phyloP scores from a whole-genome alignment of 2,113 vertebrate species.

The Gymnocephalus cernua region DNA sequence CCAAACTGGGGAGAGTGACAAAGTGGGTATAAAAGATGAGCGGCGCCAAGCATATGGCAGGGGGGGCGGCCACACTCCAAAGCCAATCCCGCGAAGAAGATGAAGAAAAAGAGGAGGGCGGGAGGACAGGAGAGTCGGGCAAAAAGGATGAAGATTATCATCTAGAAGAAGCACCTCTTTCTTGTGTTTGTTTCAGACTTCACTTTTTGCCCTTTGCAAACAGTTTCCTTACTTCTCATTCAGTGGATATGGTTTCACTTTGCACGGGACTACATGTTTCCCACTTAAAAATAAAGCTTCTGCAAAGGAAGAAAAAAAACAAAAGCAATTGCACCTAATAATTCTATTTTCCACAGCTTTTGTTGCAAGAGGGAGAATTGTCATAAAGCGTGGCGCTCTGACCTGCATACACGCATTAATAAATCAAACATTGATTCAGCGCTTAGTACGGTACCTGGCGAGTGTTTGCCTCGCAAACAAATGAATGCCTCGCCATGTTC shows the following conservation, averaged over 20 bases:
- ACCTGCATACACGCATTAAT: slow-evolving; percentile 69
- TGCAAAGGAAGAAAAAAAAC: neutral
- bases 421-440: slow-evolving; percentile 62
- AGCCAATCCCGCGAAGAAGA: slow-evolving; percentile 50
- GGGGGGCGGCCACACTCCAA: slow-evolving; percentile 9
- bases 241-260: neutral
- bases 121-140: neutral
- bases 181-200: slow-evolving; percentile 19
- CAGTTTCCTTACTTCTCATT: slow-evolving; percentile 9
- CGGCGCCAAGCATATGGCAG: slow-evolving; percentile 57
- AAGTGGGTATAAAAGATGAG: slow-evolving; percentile 70
- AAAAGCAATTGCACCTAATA: slow-evolving; percentile 28
- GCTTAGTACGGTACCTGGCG: slow-evolving; percentile 67
- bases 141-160: slow-evolving; percentile 27
- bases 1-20: slow-evolving; percentile 62
- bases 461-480: slow-evolving; percentile 75
- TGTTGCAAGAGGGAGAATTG: slow-evolving; percentile 24
- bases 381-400: slow-evolving; percentile 56
- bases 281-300: neutral
- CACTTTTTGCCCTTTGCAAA: slow-evolving; percentile 42
- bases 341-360: slow-evolving; percentile 30
- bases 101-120: slow-evolving; percentile 41
- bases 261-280: neutral
- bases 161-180: slow-evolving; percentile 17
- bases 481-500: slow-evolving; percentile 63